Evolutionary conservation across 2,888 invertebrate genomes (phyloP), one percentile per base, ranked within the genome.

Genomic region (Eueremaeus valkanovi): DNA sequence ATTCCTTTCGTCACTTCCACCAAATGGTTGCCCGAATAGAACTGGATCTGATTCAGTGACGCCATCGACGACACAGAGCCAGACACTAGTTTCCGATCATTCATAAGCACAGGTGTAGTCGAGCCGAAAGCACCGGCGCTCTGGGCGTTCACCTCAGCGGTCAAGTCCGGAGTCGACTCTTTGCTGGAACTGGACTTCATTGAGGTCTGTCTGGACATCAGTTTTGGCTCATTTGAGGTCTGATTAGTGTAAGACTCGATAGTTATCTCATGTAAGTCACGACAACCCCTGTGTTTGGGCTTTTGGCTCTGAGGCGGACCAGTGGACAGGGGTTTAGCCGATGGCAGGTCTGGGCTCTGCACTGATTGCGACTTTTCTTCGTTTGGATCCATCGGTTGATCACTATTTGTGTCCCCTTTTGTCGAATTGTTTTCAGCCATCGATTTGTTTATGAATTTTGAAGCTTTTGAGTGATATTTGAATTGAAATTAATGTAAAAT

Each of bases 1-100:
- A 99, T 90, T 51, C 99, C 99, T 83, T 95, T 94, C 0, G 96
- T 96, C 45, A 95, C 90, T 85, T 99, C 98, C 0, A 98, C 94
- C 81, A 92, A 90, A 0, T 97, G 98, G 86, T 99, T 99, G 3
- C 99, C 99, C 80, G 93, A 95, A 80, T 93, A 92, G 84, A 95
- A 97, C 33, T 61, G 76, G 24, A 76, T 49, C 24, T 75, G 76
- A 72, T 74, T 75, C 6, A 58, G 33, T n/a, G 66, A 66, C n/a
- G 66, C 66, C 33, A 66, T 40, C n/a, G 36, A 36, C 1, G 66
- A 31, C 33, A 33, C 21, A 6, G 66, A 66, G 42, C 40, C 45
- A 9, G 40, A 40, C 13, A 70, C 70, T 42, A 42, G 42, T 42
- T 72, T 72, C 3, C 51, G 27, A n/a, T 72, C 45, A n/a, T 11